Evolutionary conservation across 1,140 invertebrate species (phyloP).

Genomic region (Monochamus saltuarius): DNA sequence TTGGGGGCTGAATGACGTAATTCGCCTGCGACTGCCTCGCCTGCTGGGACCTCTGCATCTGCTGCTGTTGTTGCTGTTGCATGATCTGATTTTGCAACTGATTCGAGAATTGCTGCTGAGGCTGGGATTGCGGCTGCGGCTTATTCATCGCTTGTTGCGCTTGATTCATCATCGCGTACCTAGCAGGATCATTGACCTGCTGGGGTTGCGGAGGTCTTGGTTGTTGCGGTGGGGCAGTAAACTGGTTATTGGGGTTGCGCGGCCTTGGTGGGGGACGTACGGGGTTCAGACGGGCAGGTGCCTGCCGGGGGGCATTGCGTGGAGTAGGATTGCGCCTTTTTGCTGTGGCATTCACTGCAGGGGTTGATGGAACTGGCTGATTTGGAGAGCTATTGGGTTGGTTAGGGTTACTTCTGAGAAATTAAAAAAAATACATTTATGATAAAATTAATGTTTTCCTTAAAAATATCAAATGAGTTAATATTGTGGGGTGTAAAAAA

Average conservation of each 20-base stretch:
- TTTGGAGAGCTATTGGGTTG: neutral
- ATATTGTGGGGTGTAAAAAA: too few species aligned
- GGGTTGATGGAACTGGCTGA: neutral
- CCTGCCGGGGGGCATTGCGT: neutral
- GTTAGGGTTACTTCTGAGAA: too few species aligned
- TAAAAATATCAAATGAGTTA: too few species aligned
- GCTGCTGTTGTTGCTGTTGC: constrained; percentile 26
- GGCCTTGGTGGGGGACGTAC: neutral
- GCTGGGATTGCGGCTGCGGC: constrained; percentile 1
- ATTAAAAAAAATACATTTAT: too few species aligned
- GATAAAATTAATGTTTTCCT: too few species aligned
- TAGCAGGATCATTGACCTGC: constrained; percentile 9
- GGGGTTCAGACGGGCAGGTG: neutral
- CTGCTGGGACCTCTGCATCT: constrained; percentile 34
- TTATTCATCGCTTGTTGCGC: constrained; percentile 12
- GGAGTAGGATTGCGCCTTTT: neutral
- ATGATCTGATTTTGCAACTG: constrained; percentile 14
- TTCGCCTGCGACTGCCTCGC: constrained; percentile 35
- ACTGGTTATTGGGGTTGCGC: neutral
- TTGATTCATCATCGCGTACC: constrained; percentile 11
- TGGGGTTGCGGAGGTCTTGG: constrained; percentile 1
- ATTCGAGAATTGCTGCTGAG: constrained; percentile 12
- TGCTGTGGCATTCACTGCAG: neutral
- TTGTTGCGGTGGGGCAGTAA: neutral
- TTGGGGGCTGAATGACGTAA: constrained; percentile 42